phyloP scores from a whole-genome alignment of 2,888 invertebrate genomes.

The Zelleria hepariella region DNA sequence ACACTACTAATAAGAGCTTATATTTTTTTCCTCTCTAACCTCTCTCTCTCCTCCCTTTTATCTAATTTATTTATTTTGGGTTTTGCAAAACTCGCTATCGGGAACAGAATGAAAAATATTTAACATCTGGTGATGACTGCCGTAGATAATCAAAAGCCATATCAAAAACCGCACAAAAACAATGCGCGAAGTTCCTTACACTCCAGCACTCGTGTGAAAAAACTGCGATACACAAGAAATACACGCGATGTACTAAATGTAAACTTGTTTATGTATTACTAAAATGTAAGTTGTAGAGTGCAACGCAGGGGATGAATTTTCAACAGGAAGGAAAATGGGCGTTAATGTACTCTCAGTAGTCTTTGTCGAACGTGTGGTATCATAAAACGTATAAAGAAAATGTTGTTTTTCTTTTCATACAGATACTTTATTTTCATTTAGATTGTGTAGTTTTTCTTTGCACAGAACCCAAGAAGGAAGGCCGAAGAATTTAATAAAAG shows the following conservation, averaged over 20 bases:
- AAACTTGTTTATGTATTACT: neutral
- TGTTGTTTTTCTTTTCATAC: neutral
- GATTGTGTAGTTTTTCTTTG: neutral
- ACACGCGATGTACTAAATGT: neutral
- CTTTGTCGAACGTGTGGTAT: neutral
- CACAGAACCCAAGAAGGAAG: slow-evolving; percentile 17
- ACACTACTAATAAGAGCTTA: too few species aligned
- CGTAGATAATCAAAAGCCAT: too few species aligned
- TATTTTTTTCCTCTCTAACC: too few species aligned
- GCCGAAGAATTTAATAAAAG: slow-evolving; percentile 32
- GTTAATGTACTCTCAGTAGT: neutral
- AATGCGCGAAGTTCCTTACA: too few species aligned
- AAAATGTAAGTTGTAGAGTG: neutral
- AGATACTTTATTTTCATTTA: neutral
- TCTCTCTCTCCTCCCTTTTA: too few species aligned
- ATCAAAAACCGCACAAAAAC: too few species aligned
- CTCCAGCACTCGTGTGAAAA: slow-evolving; percentile 13
- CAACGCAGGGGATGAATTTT: neutral
- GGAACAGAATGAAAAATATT: too few species aligned
- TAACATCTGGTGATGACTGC: too few species aligned
- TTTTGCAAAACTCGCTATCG: too few species aligned
- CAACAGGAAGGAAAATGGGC: neutral
- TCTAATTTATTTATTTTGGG: too few species aligned
- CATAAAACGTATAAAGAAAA: neutral
- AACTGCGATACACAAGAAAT: neutral